Percentiles rank a stretch among this genome's conserved stretches.
These are phyloP conservation scores for Cephus sareptanus DNA, from an alignment of 2,888 invertebrate species.

Conservation along the genomic window DNA sequence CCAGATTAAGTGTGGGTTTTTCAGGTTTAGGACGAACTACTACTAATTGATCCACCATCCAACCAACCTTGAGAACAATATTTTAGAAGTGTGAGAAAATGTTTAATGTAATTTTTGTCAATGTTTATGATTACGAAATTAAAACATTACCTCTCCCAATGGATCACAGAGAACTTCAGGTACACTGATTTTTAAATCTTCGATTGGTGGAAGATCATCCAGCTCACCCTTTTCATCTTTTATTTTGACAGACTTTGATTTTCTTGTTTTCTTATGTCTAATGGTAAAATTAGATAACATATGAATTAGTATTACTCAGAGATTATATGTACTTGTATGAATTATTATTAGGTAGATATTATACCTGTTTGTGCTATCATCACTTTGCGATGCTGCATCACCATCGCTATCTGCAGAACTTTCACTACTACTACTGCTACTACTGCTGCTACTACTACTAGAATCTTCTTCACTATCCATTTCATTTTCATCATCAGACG, in stretches of 20 bases:
- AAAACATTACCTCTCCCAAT: constrained; percentile 74
- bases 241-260: constrained; percentile 7
- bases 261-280: constrained; percentile 24
- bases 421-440: constrained; percentile 21
- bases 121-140: constrained; percentile 10
- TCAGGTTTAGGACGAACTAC: constrained; percentile 79
- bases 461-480: constrained; percentile 42
- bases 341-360: neutral
- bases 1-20: constrained; percentile 84
- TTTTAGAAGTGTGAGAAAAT: neutral
- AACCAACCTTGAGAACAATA: constrained; percentile 65
- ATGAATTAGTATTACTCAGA: neutral
- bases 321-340: neutral
- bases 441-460: constrained; percentile 31
- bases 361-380: constrained; percentile 26
- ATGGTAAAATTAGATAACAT: constrained; percentile 1
- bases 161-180: constrained; percentile 79
- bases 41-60: constrained; percentile 69
- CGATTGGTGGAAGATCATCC: constrained; percentile 83
- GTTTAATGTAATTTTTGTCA: neutral
- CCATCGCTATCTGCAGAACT: constrained; percentile 31
- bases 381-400: constrained; percentile 22
- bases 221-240: constrained; percentile 69
- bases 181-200: constrained; percentile 83
- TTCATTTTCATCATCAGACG: constrained; percentile 31